Conservation (phyloP, 2,797 vertebrate species). For the Phylloscopus collybita region DNA sequence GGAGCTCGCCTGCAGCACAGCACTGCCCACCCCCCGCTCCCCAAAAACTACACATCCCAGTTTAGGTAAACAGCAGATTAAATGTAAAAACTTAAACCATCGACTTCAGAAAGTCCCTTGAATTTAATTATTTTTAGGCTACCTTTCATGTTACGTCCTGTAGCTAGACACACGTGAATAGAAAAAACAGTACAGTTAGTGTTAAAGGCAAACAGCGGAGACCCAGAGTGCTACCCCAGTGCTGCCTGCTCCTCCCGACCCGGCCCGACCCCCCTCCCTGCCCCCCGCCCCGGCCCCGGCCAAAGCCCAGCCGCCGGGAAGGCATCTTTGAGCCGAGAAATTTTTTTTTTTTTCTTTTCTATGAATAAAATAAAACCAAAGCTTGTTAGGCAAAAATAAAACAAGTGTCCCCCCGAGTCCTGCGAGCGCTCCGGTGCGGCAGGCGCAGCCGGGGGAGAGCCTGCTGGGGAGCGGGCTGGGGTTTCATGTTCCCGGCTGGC, state of each 20-base stretch:
- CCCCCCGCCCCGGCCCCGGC: slow-evolving; percentile 69
- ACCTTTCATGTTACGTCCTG: slow-evolving; percentile 90
- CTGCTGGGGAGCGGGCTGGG: slow-evolving; percentile 68
- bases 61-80: slow-evolving; percentile 89
- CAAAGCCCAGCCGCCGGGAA: slow-evolving; percentile 76
- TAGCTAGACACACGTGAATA: slow-evolving; percentile 93
- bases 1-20: slow-evolving; percentile 77
- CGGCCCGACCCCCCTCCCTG: slow-evolving; percentile 30
- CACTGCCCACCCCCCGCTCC: slow-evolving; percentile 66
- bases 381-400: slow-evolving; percentile 88
- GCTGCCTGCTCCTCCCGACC: slow-evolving; percentile 80
- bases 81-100: slow-evolving; percentile 84
- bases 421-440: slow-evolving; percentile 59
- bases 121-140: slow-evolving; percentile 86
- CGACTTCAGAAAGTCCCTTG: slow-evolving; percentile 82
- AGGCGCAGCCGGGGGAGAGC: slow-evolving; percentile 45
- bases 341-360: slow-evolving; percentile 82
- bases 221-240: slow-evolving; percentile 82
- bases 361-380: slow-evolving; percentile 86
- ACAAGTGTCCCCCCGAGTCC: slow-evolving; percentile 75
- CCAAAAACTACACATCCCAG: slow-evolving; percentile 76
- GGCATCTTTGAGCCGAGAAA: slow-evolving; percentile 76
- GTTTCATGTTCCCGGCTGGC: slow-evolving; percentile 73
- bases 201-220: slow-evolving; percentile 97
- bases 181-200: slow-evolving; percentile 94